Conservation (phyloP, 2,797 vertebrate genomes). For the Poecilia velifera region DNA sequence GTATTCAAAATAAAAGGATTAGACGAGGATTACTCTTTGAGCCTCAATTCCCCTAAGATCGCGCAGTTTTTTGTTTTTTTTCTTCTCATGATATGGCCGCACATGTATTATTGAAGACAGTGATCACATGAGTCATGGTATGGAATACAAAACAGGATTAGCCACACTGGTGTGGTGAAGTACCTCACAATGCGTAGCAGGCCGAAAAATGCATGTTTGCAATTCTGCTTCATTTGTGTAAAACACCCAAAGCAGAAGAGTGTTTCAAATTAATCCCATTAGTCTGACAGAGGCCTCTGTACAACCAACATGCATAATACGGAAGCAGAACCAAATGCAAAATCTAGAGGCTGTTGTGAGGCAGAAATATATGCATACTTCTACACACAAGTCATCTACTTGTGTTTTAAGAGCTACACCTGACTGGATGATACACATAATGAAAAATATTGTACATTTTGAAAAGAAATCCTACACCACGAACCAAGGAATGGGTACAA, state of each 20-base stretch:
- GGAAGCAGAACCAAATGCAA: conserved; percentile 18
- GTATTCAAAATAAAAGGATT: conserved; percentile 67
- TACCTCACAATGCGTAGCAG: conserved; percentile 42
- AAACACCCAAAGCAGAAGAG: conserved; percentile 31
- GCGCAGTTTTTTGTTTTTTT: conserved; percentile 20
- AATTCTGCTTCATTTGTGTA: conserved; percentile 32
- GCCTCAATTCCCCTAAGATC: conserved; percentile 32
- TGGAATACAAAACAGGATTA: conserved; percentile 67
- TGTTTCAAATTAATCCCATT: conserved; percentile 65
- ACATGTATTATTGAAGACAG: conserved; percentile 39
- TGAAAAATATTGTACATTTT: not conserved
- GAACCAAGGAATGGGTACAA: not conserved
- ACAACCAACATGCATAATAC: conserved; percentile 52
- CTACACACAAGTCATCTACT: not conserved
- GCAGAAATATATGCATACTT: conserved; percentile 10
- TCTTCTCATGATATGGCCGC: conserved; percentile 36
- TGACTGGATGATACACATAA: not conserved
- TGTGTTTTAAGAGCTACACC: not conserved
- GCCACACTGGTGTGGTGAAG: conserved; percentile 30
- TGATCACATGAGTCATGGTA: conserved; percentile 64
- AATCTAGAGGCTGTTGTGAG: conserved; percentile 29
- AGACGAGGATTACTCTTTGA: conserved; percentile 63
- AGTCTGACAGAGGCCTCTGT: conserved; percentile 48
- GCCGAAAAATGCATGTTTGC: conserved; percentile 37
- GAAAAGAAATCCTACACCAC: not conserved